These are phyloP conservation scores for Polydrusus cervinus DNA, from an alignment of 2,888 invertebrate species.

Conservation along the genomic window DNA sequence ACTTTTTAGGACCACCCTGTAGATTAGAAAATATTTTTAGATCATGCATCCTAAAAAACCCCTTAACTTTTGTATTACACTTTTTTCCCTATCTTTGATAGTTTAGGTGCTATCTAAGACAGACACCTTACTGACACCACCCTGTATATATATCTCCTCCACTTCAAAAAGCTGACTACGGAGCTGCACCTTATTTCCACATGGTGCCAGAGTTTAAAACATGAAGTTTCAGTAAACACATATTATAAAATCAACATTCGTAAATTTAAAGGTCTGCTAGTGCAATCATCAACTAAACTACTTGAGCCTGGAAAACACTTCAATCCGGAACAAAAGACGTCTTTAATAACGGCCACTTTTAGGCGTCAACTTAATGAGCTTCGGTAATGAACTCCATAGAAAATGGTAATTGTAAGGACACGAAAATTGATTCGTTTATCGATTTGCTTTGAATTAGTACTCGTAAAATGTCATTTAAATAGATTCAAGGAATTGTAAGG, in stretches of 20 bases:
- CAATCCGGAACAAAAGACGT: background rate
- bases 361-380: slow-evolving; percentile 9
- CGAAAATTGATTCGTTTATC: slow-evolving; percentile 7
- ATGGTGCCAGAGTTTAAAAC: background rate
- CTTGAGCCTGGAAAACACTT: background rate
- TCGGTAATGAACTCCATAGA: background rate
- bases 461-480: background rate
- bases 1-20: too few relatives aligned
- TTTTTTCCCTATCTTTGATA: too few relatives aligned
- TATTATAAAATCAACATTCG: background rate
- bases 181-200: too few relatives aligned
- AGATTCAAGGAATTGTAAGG: background rate
- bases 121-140: too few relatives aligned
- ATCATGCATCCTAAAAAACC: too few relatives aligned
- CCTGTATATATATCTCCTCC: too few relatives aligned
- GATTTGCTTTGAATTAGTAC: background rate
- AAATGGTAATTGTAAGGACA: background rate
- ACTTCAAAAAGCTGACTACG: too few relatives aligned
- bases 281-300: slow-evolving; percentile 6
- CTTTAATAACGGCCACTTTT: slow-evolving; percentile 11
- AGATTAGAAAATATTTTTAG: too few relatives aligned
- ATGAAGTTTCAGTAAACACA: background rate
- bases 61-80: too few relatives aligned
- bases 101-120: too few relatives aligned
- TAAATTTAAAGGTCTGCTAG: background rate